Base-by-base conservation (phyloP, 2,888 invertebrate genomes). In the Philonicus albiceps region DNA sequence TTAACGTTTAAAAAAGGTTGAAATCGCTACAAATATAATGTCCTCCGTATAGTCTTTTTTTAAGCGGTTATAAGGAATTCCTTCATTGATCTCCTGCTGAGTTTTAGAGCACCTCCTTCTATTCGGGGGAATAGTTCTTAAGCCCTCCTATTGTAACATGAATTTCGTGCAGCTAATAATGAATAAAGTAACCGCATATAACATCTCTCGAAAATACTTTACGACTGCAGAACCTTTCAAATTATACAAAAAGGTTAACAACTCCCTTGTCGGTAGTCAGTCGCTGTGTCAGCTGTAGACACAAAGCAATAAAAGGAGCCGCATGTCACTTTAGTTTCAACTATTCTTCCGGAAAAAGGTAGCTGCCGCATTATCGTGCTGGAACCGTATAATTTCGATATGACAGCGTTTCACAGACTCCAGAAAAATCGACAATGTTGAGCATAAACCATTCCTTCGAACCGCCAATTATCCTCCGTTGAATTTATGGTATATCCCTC, bases 401-500 rank as follows among this genome's bases (percentile, higher is more conserved):
- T 22, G 64, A 64, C 64, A 55, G 55, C n/a, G n/a, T n/a, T 49
- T 49, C 49, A 49, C 16, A 49, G n/a, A 22, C 55, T 4, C 19
- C 19, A 64, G 64, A 64, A 64, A 64, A 64, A 64, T 64, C 64
- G 19, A 22, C n/a, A 11, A 64, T 22, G 22, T 11, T 13, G 16
- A 43, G 40, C 11, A 64, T 64, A 76, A 49, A 74, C 2, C 22
- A 27, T 43, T 49, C 78, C 78, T 49, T 49, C 27, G 49, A 78
- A 49, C 78, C 49, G 49, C n/a, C 49, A 78, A 78, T 78, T 78
- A 78, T 78, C 49, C 27, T 27, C 49, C 30, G 49, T 49, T n/a
- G 27, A 78, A 78, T 78, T 49, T 78, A 78, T 78, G 78, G n/a
- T n/a, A n/a, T n/a, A n/a, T 53, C 78, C 78, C 78, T 78, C 16